A percentile compares a stretch with the other conserved stretches of the same genome.
These are phyloP conservation scores for Synanceia verrucosa DNA, from an alignment of 2,797 vertebrate species.

Conservation along the genomic window DNA sequence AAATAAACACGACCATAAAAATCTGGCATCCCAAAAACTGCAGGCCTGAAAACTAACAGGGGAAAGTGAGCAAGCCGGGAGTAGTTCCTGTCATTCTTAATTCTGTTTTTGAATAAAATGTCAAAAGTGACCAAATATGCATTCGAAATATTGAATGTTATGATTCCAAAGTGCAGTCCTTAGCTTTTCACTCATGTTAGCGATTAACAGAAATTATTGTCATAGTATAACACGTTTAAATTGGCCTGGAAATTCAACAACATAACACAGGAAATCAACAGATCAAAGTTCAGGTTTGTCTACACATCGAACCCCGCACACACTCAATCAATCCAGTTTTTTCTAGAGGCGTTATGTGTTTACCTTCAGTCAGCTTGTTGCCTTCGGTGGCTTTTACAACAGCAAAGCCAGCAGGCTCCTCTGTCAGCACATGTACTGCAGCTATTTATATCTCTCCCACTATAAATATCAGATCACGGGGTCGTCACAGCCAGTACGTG, in stretches of 20 bases:
- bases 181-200: not conserved
- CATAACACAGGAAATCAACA: not conserved
- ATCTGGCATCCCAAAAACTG: slow-evolving; percentile 3
- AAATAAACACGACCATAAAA: slow-evolving; percentile 19
- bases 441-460: slow-evolving; percentile 77
- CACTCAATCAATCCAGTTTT: not conserved
- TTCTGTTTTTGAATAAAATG: not conserved
- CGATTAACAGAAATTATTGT: too few relatives aligned
- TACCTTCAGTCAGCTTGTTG: slow-evolving; percentile 75
- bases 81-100: not conserved
- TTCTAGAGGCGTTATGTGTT: slow-evolving; percentile 39
- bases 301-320: not conserved
- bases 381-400: slow-evolving; percentile 56
- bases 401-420: slow-evolving; percentile 52
- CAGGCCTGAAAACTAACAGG: slow-evolving; percentile 16
- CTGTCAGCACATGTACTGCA: slow-evolving; percentile 53
- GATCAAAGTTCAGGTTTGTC: not conserved
- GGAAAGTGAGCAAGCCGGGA: not conserved
- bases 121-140: not conserved
- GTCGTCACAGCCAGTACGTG: slow-evolving; percentile 51
- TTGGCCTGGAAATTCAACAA: not conserved
- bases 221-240: not conserved
- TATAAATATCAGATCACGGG: slow-evolving; percentile 78
- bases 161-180: not conserved
- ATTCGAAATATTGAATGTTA: not conserved